These are phyloP conservation scores for Hycleus cichorii DNA, from an alignment of 1,140 invertebrate genomes.

Conservation along the genomic window DNA sequence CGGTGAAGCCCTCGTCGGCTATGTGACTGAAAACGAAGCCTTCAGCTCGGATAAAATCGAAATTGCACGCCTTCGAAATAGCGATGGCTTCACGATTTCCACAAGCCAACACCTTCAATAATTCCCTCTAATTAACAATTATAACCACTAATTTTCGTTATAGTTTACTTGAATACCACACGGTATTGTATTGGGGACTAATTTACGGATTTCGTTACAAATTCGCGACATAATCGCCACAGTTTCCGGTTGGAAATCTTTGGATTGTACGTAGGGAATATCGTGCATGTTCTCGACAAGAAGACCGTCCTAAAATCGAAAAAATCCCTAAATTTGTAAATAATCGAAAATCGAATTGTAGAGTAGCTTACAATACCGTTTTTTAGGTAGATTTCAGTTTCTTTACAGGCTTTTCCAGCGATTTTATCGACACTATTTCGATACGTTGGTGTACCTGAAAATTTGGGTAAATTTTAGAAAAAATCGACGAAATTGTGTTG, in stretches of 20 bases:
- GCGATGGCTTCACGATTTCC: conserved; percentile 72
- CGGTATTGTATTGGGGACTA: conserved; percentile 43
- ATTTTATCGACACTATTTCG: conserved; percentile 44
- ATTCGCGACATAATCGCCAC: conserved; percentile 62
- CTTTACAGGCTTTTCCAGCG: conserved; percentile 48
- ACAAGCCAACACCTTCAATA: conserved; percentile 60
- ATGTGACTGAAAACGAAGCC: conserved; percentile 77
- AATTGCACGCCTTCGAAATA: conserved; percentile 61
- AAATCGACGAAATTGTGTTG: background rate
- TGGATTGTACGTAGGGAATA: conserved; percentile 60
- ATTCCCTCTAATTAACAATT: background rate
- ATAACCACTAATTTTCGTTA: conserved; percentile 4
- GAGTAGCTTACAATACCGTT: conserved; percentile 47
- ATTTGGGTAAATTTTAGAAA: background rate
- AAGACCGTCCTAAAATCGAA: conserved; percentile 57
- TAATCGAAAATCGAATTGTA: background rate
- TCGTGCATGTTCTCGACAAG: conserved; percentile 86
- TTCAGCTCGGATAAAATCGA: conserved; percentile 74
- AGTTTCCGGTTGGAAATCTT: conserved; percentile 59
- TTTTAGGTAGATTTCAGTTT: conserved; percentile 53
- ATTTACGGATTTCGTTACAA: conserved; percentile 47
- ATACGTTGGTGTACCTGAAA: conserved; percentile 51
- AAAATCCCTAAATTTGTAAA: background rate
- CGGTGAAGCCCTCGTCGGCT: conserved; percentile 73
- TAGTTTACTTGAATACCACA: conserved; percentile 54